phyloP scores from a whole-genome alignment of 2,888 invertebrate species.

The Drosophila meridionalis region DNA sequence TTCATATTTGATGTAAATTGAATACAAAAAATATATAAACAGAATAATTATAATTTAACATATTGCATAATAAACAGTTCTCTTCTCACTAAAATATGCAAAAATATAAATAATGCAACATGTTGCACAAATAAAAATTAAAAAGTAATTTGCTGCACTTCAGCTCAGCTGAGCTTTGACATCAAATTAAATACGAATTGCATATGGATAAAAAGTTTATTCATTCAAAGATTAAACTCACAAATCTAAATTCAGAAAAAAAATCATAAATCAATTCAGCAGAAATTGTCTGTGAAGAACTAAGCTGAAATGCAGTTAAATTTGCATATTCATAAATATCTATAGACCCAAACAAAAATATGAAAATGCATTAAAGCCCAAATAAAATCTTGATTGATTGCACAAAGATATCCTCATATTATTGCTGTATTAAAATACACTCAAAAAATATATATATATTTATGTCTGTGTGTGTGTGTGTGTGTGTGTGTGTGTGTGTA shows the following conservation, averaged over 20 bases:
- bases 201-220: neutral
- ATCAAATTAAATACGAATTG: neutral
- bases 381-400: neutral
- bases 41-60: too few species aligned
- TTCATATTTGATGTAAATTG: too few species aligned
- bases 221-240: neutral
- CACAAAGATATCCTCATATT: slow-evolving; percentile 3
- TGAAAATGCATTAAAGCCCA: neutral
- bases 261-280: neutral
- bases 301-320: neutral
- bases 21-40: too few species aligned
- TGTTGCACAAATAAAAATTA: neutral
- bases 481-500: neutral
- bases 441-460: neutral
- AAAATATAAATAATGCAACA: slow-evolving; percentile 2
- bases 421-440: neutral
- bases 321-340: neutral
- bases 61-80: neutral
- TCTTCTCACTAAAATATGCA: neutral
- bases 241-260: neutral
- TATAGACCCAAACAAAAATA: neutral
- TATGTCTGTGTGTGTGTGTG: neutral
- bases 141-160: neutral
- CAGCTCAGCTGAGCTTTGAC: neutral
- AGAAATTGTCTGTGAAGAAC: neutral